Conservation (phyloP, 2,113 vertebrate genomes). For the Chroicocephalus ridibundus region DNA sequence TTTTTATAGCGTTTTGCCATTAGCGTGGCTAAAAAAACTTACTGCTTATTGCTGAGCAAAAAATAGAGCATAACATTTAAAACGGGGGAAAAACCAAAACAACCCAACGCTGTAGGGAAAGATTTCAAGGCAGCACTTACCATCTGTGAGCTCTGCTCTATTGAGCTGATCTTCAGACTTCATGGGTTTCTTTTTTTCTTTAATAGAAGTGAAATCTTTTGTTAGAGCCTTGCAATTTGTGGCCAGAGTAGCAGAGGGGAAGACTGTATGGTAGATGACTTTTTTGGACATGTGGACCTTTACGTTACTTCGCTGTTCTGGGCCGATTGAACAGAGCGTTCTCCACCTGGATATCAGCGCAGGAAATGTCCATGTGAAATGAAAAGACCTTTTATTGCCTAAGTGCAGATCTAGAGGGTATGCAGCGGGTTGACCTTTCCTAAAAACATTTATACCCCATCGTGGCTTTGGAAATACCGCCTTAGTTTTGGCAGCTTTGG, state of each 20-base stretch:
- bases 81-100: background rate
- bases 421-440: background rate
- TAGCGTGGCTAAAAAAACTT: background rate
- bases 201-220: background rate
- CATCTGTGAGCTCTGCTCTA: background rate
- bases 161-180: background rate
- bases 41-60: background rate
- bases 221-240: background rate
- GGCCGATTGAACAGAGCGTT: background rate
- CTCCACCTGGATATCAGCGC: background rate
- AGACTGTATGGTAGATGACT: background rate
- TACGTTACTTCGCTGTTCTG: background rate
- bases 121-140: background rate
- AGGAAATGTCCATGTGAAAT: background rate
- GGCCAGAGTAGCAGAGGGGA: background rate
- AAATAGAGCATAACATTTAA: background rate
- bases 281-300: accelerated
- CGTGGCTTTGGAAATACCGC: background rate
- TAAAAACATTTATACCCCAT: accelerated
- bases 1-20: background rate
- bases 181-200: background rate
- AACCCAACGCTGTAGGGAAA: background rate
- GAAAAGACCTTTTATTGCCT: background rate
- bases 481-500: accelerated
- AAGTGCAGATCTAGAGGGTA: background rate